Conservation (phyloP, 2,113 vertebrate genomes). For the Sylvia atricapilla region DNA sequence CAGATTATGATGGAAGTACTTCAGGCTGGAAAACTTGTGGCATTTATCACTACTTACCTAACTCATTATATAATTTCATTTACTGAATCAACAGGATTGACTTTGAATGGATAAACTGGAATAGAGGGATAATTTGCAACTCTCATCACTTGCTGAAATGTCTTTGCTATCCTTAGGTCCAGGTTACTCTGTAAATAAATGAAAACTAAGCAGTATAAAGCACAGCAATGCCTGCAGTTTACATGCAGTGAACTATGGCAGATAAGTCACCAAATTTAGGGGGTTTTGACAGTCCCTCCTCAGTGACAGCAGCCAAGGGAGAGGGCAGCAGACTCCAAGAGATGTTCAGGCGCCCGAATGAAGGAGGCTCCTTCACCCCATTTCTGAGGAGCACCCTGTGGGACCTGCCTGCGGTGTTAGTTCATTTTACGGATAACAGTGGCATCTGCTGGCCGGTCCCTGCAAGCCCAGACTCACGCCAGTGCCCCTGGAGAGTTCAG, state of each 20-base stretch:
- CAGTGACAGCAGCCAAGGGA: background rate
- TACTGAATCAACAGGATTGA: background rate
- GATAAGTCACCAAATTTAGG: background rate
- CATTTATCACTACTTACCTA: background rate
- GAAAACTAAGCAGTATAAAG: background rate
- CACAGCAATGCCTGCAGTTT: background rate
- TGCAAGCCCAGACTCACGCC: background rate
- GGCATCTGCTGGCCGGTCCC: slow-evolving; percentile 40
- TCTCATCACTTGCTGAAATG: background rate
- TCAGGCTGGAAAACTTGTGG: background rate
- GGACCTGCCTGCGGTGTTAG: rapidly evolving
- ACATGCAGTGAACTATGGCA: background rate
- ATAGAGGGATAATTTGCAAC: background rate
- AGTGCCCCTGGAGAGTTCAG: rapidly evolving
- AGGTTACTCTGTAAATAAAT: background rate
- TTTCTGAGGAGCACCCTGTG: background rate
- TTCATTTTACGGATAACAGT: background rate
- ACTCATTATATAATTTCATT: background rate
- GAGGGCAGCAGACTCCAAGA: no score
- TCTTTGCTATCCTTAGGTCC: background rate
- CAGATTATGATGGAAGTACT: background rate
- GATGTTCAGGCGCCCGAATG: rapidly evolving
- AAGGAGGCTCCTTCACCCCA: background rate
- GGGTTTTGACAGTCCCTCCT: rapidly evolving
- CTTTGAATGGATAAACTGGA: background rate